Percentiles rank a stretch among this genome's conserved stretches.
phyloP scores from a whole-genome alignment of 2,797 vertebrate species.

The Brachyrhaphis roseni region DNA sequence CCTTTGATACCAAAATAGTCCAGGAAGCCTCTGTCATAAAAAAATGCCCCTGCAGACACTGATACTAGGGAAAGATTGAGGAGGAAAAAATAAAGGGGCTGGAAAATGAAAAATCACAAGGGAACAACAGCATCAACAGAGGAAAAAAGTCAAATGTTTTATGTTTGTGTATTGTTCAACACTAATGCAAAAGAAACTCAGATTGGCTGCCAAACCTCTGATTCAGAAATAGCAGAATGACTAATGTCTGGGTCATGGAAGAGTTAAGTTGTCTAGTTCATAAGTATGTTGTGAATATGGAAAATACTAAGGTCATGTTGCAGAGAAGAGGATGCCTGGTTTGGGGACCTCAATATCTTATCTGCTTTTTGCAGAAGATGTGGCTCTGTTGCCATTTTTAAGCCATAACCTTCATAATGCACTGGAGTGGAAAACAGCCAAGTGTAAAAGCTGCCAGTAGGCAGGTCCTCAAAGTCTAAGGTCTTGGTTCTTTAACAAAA shows the following conservation, averaged over 20 bases:
- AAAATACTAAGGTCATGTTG: not conserved
- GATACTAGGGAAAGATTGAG: slow-evolving; percentile 64
- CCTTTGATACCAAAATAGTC: slow-evolving; percentile 86
- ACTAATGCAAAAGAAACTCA: not conserved
- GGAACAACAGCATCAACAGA: slow-evolving; percentile 31
- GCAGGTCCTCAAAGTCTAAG: not conserved
- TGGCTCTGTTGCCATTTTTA: not conserved
- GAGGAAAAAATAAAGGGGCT: slow-evolving; percentile 36
- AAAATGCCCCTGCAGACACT: slow-evolving; percentile 77
- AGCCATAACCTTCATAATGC: not conserved
- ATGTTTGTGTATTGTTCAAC: slow-evolving; percentile 20
- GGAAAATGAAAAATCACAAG: slow-evolving; percentile 49
- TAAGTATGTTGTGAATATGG: not conserved
- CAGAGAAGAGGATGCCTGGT: not conserved
- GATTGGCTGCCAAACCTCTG: not conserved
- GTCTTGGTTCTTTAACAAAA: not conserved
- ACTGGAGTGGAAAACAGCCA: not conserved
- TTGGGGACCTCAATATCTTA: not conserved
- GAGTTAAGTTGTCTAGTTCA: not conserved
- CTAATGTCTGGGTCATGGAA: not conserved
- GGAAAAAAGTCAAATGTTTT: slow-evolving; percentile 3
- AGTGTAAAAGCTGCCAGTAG: not conserved
- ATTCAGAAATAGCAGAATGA: not conserved
- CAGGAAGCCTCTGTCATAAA: slow-evolving; percentile 83
- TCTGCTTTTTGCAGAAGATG: not conserved